phyloP scores from a whole-genome alignment of 64 coral and sea anemone species.

The Orbicella faveolata region DNA sequence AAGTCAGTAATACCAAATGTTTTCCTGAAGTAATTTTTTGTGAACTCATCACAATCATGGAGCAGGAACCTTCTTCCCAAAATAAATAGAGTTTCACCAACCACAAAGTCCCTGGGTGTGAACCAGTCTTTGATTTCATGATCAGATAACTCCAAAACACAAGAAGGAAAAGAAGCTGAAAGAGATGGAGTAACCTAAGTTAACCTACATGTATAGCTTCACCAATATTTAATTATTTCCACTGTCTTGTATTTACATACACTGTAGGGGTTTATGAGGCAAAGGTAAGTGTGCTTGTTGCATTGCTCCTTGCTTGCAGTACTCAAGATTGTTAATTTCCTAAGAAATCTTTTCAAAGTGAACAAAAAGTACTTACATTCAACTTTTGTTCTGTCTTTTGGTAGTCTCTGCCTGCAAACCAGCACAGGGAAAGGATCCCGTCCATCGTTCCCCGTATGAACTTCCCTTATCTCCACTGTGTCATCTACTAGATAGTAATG shows the following conservation, averaged over 20 bases:
- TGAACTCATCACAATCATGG: constrained; percentile 95
- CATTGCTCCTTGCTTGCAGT: too few relatives aligned
- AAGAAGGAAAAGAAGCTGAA: constrained; percentile 92
- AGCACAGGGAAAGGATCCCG: constrained; percentile 96
- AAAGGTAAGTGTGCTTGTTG: neutral
- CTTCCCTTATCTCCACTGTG: constrained; percentile 96
- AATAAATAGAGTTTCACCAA: constrained; percentile 81
- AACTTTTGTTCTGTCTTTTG: constrained; percentile 77
- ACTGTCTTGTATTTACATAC: neutral
- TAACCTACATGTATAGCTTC: neutral
- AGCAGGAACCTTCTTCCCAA: constrained; percentile 88
- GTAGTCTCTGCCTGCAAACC: constrained; percentile 86
- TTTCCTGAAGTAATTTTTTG: constrained; percentile 80
- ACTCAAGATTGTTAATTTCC: too few relatives aligned
- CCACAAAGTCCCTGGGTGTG: constrained; percentile 92
- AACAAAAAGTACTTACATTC: constrained; percentile 69
- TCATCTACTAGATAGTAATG: constrained; percentile 98
- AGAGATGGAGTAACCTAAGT: neutral
- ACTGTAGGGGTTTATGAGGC: too few relatives aligned
- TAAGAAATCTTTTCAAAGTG: neutral
- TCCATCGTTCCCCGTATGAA: constrained; percentile 91
- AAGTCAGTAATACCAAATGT: constrained; percentile 87
- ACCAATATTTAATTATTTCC: neutral
- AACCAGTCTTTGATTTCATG: constrained; percentile 99
- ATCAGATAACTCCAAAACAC: constrained; percentile 92